A percentile compares a stretch with the other conserved stretches of the same genome.
These are phyloP conservation scores for Trogon melanurus DNA, from an alignment of 2,113 vertebrate genomes.

Conservation along the genomic window DNA sequence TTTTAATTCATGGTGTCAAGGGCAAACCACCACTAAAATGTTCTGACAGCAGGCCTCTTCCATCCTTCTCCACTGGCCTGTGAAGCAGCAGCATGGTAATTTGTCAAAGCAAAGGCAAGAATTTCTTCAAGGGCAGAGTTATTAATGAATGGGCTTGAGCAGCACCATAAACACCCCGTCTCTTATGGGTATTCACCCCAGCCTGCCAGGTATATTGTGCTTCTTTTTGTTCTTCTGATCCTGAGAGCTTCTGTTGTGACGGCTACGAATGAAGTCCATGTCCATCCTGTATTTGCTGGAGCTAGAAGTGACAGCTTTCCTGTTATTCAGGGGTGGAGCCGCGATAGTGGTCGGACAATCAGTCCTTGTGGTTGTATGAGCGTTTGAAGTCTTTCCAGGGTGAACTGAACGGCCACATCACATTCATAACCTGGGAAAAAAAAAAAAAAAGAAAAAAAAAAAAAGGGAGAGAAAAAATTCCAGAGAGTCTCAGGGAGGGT, in stretches of 20 bases:
- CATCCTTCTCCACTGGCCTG: not conserved
- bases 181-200: not conserved
- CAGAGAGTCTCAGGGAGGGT: not conserved
- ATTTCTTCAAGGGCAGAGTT: not conserved
- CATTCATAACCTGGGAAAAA: conserved; percentile 17
- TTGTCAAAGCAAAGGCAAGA: not conserved
- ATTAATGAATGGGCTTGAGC: not conserved
- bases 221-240: not conserved
- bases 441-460: not conserved
- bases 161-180: not conserved
- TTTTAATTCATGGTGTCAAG: not conserved
- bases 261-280: not conserved
- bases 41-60: not conserved
- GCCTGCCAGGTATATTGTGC: not conserved
- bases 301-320: not conserved
- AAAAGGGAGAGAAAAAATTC: not conserved
- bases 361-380: not conserved
- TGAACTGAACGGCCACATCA: not conserved
- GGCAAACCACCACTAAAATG: not conserved
- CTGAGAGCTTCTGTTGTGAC: not conserved
- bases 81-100: not conserved
- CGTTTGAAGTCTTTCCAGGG: not conserved
- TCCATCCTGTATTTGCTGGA: not conserved
- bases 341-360: not conserved
- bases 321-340: not conserved